Conservation (phyloP, 2,888 invertebrate genomes). For the Nymphalis polychloros region DNA sequence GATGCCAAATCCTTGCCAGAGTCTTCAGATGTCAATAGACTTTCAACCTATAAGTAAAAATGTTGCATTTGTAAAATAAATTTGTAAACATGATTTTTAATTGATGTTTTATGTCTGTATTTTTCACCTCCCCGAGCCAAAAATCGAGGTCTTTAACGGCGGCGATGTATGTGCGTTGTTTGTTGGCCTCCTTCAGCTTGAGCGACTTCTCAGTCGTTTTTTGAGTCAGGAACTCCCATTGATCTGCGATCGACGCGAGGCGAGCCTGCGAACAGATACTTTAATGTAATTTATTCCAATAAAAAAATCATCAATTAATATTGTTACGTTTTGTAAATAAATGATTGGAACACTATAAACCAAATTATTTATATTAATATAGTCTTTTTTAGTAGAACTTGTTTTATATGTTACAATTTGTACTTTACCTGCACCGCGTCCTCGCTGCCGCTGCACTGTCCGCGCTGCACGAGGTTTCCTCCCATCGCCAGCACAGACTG, state of each 20-base stretch:
- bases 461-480: constrained; percentile 94
- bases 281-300: not conserved
- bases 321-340: too few relatives aligned
- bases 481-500: constrained; percentile 98
- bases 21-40: constrained; percentile 96
- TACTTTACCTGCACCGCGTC: constrained; percentile 94
- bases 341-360: too few relatives aligned
- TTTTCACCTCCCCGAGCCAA: constrained; percentile 94
- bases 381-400: too few relatives aligned
- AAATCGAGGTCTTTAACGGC: constrained; percentile 99
- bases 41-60: constrained; percentile 85
- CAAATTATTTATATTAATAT: too few relatives aligned
- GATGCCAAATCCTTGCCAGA: constrained; percentile 98
- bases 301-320: not conserved
- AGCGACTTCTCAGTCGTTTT: constrained; percentile 99
- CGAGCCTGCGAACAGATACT: constrained; percentile 70
- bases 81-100: not conserved
- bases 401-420: not conserved
- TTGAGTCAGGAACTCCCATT: constrained; percentile 99
- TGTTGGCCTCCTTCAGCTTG: constrained; percentile 99
- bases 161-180: constrained; percentile 99
- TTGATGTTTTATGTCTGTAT: not conserved
- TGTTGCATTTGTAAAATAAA: not conserved
- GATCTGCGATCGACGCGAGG: constrained; percentile 96
- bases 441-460: constrained; percentile 98